phyloP scores from a whole-genome alignment of 1,140 invertebrate species.

The Drosophila busckii region DNA sequence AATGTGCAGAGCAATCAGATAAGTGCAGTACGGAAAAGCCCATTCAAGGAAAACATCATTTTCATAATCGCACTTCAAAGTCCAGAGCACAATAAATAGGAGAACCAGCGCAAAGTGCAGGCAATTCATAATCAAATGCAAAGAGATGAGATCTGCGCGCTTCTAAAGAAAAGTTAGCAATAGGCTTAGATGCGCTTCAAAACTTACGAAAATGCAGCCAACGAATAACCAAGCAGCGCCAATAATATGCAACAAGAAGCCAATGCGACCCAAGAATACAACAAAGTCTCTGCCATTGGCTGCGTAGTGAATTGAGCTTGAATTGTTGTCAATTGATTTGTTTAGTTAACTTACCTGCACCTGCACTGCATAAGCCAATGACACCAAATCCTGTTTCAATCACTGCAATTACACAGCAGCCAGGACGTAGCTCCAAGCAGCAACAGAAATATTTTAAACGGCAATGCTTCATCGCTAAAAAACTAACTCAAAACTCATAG shows the following conservation, averaged over 20 bases:
- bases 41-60: background rate
- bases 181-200: too few relatives aligned
- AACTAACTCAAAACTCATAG: conserved; percentile 23
- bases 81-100: background rate
- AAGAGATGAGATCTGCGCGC: background rate
- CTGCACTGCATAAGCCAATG: conserved; percentile 34
- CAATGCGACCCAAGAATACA: conserved; percentile 9
- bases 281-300: background rate
- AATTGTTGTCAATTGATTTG: background rate
- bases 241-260: conserved; percentile 28
- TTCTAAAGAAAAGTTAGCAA: background rate
- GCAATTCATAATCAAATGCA: background rate
- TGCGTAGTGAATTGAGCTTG: background rate
- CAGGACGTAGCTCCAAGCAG: conserved; percentile 14
- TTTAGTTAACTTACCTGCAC: conserved; percentile 1
- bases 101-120: background rate
- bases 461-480: background rate
- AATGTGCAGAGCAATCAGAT: too few relatives aligned
- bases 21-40: too few relatives aligned
- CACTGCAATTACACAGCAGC: conserved; percentile 8
- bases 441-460: conserved; percentile 2
- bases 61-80: background rate
- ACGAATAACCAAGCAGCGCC: conserved; percentile 28
- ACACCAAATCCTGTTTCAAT: conserved; percentile 10
- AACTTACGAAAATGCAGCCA: conserved; percentile 22